Conservation (phyloP, 2,888 invertebrate species). For the Oxycera nigricornis region DNA sequence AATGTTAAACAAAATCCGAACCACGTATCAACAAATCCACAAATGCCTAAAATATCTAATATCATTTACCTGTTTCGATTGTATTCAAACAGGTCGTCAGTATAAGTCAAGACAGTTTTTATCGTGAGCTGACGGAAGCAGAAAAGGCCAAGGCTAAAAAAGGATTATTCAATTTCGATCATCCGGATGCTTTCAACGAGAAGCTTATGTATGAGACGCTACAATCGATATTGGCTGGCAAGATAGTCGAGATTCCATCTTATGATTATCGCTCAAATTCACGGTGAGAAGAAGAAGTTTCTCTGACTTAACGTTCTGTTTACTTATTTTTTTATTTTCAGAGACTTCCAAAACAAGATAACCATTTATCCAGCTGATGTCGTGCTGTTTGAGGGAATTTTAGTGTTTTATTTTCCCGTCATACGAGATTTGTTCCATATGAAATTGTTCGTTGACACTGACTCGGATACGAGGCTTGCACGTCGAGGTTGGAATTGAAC, state of each 20-base stretch:
- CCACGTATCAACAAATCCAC: no score
- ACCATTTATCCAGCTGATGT: slow-evolving; percentile 96
- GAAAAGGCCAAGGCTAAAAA: slow-evolving; percentile 84
- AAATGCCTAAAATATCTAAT: no score
- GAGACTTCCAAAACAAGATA: slow-evolving; percentile 71
- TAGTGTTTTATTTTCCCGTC: slow-evolving; percentile 96
- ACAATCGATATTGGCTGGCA: slow-evolving; percentile 81
- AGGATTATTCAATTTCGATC: slow-evolving; percentile 98
- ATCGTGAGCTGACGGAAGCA: slow-evolving; percentile 80
- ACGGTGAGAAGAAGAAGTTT: slow-evolving; percentile 66
- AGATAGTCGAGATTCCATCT: slow-evolving; percentile 87
- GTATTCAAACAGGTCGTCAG: slow-evolving; percentile 76
- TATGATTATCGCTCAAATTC: slow-evolving; percentile 94
- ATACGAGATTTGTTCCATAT: slow-evolving; percentile 96
- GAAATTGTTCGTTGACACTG: slow-evolving; percentile 99
- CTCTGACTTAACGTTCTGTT: neutral
- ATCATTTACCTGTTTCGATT: neutral
- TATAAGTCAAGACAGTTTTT: slow-evolving; percentile 97
- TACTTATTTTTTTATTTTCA: slow-evolving; percentile 52
- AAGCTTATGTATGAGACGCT: slow-evolving; percentile 82
- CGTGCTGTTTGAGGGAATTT: slow-evolving; percentile 95
- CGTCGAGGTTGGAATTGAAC: slow-evolving; percentile 76
- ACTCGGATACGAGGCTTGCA: slow-evolving; percentile 96
- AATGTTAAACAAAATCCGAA: no score
- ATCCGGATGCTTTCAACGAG: slow-evolving; percentile 97